Base-by-base conservation (phyloP, 1,140 invertebrate species). In the Schmidtea mediterranea region DNA sequence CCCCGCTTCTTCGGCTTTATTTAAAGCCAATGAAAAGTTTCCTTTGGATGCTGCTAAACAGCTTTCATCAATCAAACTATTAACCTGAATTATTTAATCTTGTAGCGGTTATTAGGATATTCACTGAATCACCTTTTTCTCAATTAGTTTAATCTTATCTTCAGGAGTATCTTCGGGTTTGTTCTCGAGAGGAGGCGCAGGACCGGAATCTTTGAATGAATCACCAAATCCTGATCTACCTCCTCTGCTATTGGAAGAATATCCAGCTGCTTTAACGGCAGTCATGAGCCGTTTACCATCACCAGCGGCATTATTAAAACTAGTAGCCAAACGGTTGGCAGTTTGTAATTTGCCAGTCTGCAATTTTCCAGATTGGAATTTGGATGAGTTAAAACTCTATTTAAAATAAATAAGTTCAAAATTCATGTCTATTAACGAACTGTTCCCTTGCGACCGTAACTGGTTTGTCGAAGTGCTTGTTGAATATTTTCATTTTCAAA, bases 1-100 rank as follows among this genome's bases (percentile, higher is more conserved):
- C 1, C 81, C 84, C 13, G 87, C 86, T 67, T 97, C 87, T 66
- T 92, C 90, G 0, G 87, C 89, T 63, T 86, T 80, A 46, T 84
- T 79, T 24, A 97, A 63, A 0, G 84, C 76, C 56, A 69, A 24
- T 9, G 73, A 72, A 36, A 69, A 64, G 49, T 80, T 73, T 52
- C 73, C 73, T 46, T 66, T 68, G 56, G 66, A 61, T 52, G 70
- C 66, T 16, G 75, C 72, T 19, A 78, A 59, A 52, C 78, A 78
- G n/a, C 78, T 78, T 56, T 80, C 76, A 59, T 81, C 78, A 21
- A 90, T 72, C n/a, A 89, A 60, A 50, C 75, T 72, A 59, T 77
- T 79, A 36, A 87, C 81, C 62, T 77, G 76, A 12, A 68, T n/a
- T 80, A 76, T 62, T 84, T 79, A 0, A 78, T 76, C 26, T 79